phyloP scores from a whole-genome alignment of 2,113 vertebrate species.

The Phasianus colchicus region DNA sequence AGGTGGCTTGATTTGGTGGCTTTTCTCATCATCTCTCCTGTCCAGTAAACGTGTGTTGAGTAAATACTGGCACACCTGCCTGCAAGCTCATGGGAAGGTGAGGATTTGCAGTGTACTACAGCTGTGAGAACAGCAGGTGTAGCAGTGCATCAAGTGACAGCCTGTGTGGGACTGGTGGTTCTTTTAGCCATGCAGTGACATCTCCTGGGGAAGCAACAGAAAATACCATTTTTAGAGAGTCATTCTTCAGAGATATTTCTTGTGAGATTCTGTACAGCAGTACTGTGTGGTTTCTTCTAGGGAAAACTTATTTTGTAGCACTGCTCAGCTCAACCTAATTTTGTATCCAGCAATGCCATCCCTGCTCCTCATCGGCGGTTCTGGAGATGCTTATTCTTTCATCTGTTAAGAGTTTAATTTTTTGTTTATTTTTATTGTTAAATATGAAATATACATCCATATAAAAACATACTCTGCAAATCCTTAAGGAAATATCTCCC shows the following conservation, averaged over 20 bases:
- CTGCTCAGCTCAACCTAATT: not conserved
- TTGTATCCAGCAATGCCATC: not conserved
- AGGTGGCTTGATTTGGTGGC: not conserved
- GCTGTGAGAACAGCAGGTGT: not conserved
- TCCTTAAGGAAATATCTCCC: not conserved
- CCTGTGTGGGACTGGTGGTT: not conserved
- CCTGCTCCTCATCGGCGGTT: not conserved
- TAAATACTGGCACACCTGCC: not conserved
- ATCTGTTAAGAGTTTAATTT: not conserved
- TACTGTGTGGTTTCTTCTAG: not conserved
- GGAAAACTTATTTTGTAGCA: not conserved
- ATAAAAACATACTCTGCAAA: not conserved
- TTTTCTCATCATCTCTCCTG: not conserved
- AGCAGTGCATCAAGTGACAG: not conserved
- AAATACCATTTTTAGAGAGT: not conserved
- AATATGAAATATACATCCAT: not conserved
- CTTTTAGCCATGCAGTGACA: slow-evolving; percentile 44
- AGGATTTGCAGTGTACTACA: not conserved
- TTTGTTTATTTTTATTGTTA: not conserved
- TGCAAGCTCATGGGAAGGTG: not conserved
- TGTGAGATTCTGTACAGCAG: not conserved
- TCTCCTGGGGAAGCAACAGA: slow-evolving; percentile 48
- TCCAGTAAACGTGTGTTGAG: not conserved
- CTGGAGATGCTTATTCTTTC: not conserved
- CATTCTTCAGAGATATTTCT: not conserved